Evolutionary conservation across 2,888 invertebrate species (phyloP).

Genomic region (Lampropteryx suffumata): DNA sequence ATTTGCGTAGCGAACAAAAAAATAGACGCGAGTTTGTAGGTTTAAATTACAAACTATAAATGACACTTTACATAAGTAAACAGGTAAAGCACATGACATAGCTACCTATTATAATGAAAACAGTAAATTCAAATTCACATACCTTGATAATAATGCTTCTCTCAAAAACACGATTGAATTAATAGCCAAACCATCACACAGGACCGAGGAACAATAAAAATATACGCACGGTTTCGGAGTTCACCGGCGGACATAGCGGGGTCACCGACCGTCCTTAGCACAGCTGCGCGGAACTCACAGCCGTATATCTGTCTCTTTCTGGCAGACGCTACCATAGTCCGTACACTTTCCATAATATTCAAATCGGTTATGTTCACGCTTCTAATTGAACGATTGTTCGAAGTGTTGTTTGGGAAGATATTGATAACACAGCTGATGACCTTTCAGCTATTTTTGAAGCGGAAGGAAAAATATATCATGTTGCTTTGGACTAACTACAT

Average conservation of each 20-base stretch:
- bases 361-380: slow-evolving; percentile 45
- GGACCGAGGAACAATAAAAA: slow-evolving; percentile 50
- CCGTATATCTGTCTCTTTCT: slow-evolving; percentile 61
- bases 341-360: slow-evolving; percentile 44
- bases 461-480: slow-evolving; percentile 8
- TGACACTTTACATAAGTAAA: too few species aligned
- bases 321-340: slow-evolving; percentile 49
- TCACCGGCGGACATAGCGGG: slow-evolving; percentile 77
- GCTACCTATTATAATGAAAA: neutral
- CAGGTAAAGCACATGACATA: too few species aligned
- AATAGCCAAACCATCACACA: slow-evolving; percentile 39
- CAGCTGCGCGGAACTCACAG: slow-evolving; percentile 66
- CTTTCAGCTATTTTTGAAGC: slow-evolving; percentile 3
- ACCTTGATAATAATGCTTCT: slow-evolving; percentile 18
- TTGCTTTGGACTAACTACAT: neutral
- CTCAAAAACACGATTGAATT: slow-evolving; percentile 26
- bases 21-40: too few species aligned
- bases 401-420: slow-evolving; percentile 6
- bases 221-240: slow-evolving; percentile 78
- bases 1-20: too few species aligned
- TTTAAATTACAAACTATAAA: too few species aligned
- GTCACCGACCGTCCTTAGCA: slow-evolving; percentile 82
- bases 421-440: slow-evolving; percentile 1
- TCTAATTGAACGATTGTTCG: slow-evolving; percentile 21
- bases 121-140: slow-evolving; percentile 9